Conservation (phyloP, 2,888 invertebrate species). For the Nymphalis urticae region DNA sequence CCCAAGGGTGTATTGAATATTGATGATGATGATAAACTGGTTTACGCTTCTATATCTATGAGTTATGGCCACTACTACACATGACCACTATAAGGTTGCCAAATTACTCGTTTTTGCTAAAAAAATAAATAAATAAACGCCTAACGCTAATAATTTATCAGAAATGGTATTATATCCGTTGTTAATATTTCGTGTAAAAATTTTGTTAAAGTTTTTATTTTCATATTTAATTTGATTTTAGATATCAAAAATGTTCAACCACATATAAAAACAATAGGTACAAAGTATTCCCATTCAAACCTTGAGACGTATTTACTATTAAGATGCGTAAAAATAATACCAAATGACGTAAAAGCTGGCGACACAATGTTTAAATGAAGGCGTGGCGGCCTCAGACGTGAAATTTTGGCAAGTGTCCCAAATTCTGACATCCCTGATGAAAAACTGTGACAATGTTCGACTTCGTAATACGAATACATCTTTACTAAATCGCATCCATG, state of each 20-base stretch:
- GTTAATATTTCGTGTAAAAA: too few species aligned
- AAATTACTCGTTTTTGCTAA: too few species aligned
- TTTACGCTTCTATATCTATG: too few species aligned
- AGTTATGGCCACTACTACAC: too few species aligned
- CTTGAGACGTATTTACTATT: slow-evolving; percentile 30
- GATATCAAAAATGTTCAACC: background rate
- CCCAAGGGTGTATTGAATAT: too few species aligned
- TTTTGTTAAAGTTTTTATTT: background rate
- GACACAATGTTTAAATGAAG: slow-evolving; percentile 31
- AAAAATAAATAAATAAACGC: too few species aligned
- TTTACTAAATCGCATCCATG: background rate
- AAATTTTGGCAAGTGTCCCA: slow-evolving; percentile 37
- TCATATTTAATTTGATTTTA: background rate
- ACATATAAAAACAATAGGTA: background rate
- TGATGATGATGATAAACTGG: too few species aligned
- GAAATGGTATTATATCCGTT: too few species aligned
- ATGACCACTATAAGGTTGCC: too few species aligned
- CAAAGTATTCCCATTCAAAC: slow-evolving; percentile 17
- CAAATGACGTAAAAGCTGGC: slow-evolving; percentile 34
- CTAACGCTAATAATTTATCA: too few species aligned
- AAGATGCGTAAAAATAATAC: slow-evolving; percentile 32
- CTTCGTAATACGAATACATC: slow-evolving; percentile 8
- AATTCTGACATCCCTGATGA: slow-evolving; percentile 5
- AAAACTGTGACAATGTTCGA: slow-evolving; percentile 13
- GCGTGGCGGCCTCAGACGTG: slow-evolving; percentile 28